Evolutionary conservation across 2,888 invertebrate genomes (phyloP).

Genomic region (Ochropleura leucogaster): DNA sequence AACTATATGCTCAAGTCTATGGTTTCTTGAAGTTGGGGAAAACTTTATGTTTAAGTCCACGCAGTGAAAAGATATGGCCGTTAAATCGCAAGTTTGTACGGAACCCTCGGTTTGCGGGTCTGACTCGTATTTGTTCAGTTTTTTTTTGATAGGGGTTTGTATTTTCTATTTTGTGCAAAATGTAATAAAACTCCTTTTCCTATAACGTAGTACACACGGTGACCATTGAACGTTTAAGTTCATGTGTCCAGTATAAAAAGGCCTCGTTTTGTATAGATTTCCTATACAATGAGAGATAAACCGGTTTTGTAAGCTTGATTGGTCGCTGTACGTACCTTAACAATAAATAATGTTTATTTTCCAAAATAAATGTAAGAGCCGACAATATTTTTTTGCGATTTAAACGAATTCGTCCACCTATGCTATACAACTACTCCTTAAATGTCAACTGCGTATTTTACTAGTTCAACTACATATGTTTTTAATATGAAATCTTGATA

Average conservation of each 20-base stretch:
- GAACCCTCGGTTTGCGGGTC: too few relatives aligned
- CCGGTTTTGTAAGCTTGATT: too few relatives aligned
- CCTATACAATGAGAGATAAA: too few relatives aligned
- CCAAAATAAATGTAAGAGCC: neutral
- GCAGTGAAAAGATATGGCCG: too few relatives aligned
- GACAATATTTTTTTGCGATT: conserved; percentile 35
- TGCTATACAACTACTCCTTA: conserved; percentile 25
- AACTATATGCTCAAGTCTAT: too few relatives aligned
- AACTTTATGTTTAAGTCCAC: too few relatives aligned
- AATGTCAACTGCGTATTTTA: conserved; percentile 51
- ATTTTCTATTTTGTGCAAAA: neutral
- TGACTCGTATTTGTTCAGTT: neutral
- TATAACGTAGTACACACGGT: neutral
- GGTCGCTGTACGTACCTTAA: neutral
- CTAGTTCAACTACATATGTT: conserved; percentile 21
- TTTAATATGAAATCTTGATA: conserved; percentile 39
- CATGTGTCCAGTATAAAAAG: too few relatives aligned
- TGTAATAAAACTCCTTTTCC: neutral
- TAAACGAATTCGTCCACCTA: conserved; percentile 40
- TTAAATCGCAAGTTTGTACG: too few relatives aligned
- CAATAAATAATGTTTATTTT: conserved; percentile 17
- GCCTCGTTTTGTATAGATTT: too few relatives aligned
- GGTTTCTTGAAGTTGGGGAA: too few relatives aligned
- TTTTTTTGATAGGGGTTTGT: neutral
- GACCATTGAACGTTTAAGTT: too few relatives aligned